Evolutionary conservation across 2,888 invertebrate genomes (phyloP), one percentile per base, ranked within the genome.

Genomic region (Lepas anatifera): DNA sequence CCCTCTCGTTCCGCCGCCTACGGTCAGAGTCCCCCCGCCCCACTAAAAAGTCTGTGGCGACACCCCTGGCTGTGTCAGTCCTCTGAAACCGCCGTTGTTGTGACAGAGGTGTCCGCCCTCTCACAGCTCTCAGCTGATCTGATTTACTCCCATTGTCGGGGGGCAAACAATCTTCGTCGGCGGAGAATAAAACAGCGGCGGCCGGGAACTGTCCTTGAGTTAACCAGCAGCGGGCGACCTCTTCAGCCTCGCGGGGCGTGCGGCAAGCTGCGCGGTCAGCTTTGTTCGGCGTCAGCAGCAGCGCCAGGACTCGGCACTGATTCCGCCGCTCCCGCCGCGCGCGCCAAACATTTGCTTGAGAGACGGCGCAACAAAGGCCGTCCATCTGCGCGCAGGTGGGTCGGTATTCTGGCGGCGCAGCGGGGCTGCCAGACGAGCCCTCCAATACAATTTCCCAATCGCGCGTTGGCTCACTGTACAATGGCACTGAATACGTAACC

Each of bases 381-480:
- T 35, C 58, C 22, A 58, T 58, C 58, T 22, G 35, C 32, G 35
- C 18, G 8, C 35, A 8, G 58, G 7, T 22, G 32, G 35, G 58
- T 35, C 35, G 58, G 32, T 35, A 58, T 58, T 58, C 22, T 32
- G 8, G 2, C 6, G 22, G 18, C 58, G 58, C 58, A 58, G 58
- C 58, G 58, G 58, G 58, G 32, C 22, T 35, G 35, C 58, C 22
- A 35, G 35, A 35, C 32, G 35, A 32, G 58, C 58, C 58, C 35
- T 35, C 58, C 32, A 18, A 35, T 58, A 58, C 35, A 32, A 35
- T 58, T 58, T 58, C 58, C 58, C 58, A 58, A 58, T 58, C 58
- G 18, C 32, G 58, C 35, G 22, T 35, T 18, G 35, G 25, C 58
- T 58, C 58, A 35, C 10, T 1, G 8, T 35, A 58, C 58, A 58